These are phyloP conservation scores for Emys orbicularis DNA, from an alignment of 2,797 vertebrate genomes.

Conservation along the genomic window DNA sequence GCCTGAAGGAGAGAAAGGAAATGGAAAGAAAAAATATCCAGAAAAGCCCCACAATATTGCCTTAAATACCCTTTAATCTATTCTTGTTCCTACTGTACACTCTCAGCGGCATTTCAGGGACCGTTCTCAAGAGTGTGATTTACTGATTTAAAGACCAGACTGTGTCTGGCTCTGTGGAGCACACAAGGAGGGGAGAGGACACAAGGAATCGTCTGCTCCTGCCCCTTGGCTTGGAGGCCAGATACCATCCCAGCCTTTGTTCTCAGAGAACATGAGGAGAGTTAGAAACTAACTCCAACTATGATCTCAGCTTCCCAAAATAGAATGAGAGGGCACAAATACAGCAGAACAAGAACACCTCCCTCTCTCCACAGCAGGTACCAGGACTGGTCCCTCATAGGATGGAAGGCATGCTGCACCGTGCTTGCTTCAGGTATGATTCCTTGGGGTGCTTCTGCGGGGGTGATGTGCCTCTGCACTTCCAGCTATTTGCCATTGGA, in stretches of 20 bases:
- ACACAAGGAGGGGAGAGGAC: background rate
- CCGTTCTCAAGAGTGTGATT: background rate
- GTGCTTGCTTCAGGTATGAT: background rate
- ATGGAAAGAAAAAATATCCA: too few species aligned
- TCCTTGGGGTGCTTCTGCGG: background rate
- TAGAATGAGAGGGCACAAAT: background rate
- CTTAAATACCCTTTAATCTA: background rate
- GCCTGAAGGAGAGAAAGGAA: too few species aligned
- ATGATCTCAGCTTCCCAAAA: background rate
- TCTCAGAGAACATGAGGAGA: background rate
- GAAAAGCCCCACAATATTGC: too few species aligned
- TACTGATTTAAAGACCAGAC: background rate
- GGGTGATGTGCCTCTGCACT: too few species aligned
- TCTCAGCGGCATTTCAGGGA: background rate
- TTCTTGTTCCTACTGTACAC: background rate
- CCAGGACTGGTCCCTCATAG: background rate
- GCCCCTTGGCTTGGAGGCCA: background rate
- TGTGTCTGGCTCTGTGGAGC: background rate
- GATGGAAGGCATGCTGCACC: background rate
- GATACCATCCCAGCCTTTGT: background rate
- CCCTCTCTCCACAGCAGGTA: background rate
- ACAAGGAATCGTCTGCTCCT: background rate
- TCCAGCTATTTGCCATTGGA: background rate
- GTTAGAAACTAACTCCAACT: accelerated
- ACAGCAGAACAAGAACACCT: background rate